These are phyloP conservation scores for Hyles lineata DNA, from an alignment of 2,888 invertebrate species.

Conservation along the genomic window DNA sequence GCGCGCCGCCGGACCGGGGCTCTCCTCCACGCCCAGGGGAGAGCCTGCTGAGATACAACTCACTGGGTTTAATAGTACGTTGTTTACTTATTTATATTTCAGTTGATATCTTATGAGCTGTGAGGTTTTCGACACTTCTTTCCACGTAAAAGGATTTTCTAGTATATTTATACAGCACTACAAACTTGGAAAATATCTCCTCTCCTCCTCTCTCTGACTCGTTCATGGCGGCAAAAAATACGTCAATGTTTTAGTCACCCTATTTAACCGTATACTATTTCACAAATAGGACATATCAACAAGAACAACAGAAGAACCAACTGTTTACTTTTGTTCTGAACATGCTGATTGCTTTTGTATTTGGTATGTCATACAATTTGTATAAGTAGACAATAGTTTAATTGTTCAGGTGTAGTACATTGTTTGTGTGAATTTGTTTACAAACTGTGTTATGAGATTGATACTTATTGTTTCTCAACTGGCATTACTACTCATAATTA, in stretches of 20 bases:
- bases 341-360: neutral
- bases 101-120: too few species aligned
- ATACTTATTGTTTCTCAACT: slow-evolving; percentile 4
- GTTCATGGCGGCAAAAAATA: too few species aligned
- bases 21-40: slow-evolving; percentile 70
- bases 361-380: slow-evolving; percentile 19
- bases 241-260: too few species aligned
- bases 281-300: too few species aligned
- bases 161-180: too few species aligned
- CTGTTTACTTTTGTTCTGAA: too few species aligned
- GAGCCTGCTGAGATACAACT: slow-evolving; percentile 76
- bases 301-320: too few species aligned
- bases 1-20: slow-evolving; percentile 73
- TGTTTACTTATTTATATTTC: neutral
- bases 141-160: too few species aligned
- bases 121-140: too few species aligned
- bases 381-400: slow-evolving; percentile 27
- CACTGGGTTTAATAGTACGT: slow-evolving; percentile 76
- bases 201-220: too few species aligned
- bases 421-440: slow-evolving; percentile 10
- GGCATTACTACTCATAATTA: neutral
- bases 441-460: neutral
- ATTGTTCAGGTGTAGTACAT: slow-evolving; percentile 18
- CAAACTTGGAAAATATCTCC: too few species aligned
- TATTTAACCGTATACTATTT: too few species aligned